A percentile compares a stretch with the other conserved stretches of the same genome.
Conservation (phyloP, 2,888 invertebrate genomes). For the Cephus spinipes region DNA sequence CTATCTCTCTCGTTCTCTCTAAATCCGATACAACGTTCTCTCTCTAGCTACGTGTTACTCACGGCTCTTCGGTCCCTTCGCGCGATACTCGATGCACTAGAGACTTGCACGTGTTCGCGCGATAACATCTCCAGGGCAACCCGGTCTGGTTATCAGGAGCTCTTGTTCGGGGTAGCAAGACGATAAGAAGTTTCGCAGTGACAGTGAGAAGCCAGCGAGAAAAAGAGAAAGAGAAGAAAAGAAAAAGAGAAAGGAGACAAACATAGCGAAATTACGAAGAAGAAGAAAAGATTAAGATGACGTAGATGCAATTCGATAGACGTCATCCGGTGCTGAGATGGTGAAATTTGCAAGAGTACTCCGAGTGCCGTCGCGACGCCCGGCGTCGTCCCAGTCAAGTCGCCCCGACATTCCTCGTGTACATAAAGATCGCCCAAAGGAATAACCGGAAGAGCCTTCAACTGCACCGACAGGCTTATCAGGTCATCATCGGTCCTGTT, state of each 20-base stretch:
- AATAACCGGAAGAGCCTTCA: neutral
- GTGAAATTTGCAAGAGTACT: neutral
- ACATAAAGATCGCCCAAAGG: neutral
- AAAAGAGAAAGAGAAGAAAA: neutral
- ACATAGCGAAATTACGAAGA: slow-evolving; percentile 18
- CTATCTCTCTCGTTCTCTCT: slow-evolving; percentile 7
- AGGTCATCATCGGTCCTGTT: neutral
- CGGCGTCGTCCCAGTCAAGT: too few relatives aligned
- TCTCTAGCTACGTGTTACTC: neutral
- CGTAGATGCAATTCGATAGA: neutral
- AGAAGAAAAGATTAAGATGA: slow-evolving; percentile 32
- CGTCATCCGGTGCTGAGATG: neutral
- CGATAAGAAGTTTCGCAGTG: too few relatives aligned
- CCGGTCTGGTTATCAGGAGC: too few relatives aligned
- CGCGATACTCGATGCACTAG: slow-evolving; percentile 37
- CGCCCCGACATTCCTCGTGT: neutral
- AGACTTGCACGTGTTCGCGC: slow-evolving; percentile 50
- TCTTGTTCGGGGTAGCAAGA: too few relatives aligned
- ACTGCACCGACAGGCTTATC: neutral
- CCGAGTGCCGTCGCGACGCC: neutral
- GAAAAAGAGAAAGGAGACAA: neutral
- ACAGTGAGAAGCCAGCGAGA: neutral
- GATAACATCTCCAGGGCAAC: slow-evolving; percentile 39
- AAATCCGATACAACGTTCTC: neutral
- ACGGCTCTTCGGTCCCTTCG: neutral